These are phyloP conservation scores for Tautogolabrus adspersus DNA, from an alignment of 2,113 vertebrate genomes.

Conservation along the genomic window DNA sequence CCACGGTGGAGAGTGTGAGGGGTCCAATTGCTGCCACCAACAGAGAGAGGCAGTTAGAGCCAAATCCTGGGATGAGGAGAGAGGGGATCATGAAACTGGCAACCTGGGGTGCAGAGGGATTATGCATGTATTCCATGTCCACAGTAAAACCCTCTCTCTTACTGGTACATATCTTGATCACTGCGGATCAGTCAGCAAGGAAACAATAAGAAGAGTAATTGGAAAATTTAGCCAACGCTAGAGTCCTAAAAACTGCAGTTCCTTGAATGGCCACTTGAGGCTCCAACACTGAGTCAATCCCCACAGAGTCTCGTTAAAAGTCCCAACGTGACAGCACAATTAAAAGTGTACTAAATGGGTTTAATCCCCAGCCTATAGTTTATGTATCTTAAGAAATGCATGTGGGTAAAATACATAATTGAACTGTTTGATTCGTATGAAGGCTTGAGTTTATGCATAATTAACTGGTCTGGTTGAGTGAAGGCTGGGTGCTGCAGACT, in stretches of 20 bases:
- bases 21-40: slow-evolving; percentile 16
- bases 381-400: background rate
- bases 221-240: background rate
- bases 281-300: background rate
- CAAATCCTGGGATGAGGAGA: background rate
- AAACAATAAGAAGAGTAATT: background rate
- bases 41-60: slow-evolving; percentile 8
- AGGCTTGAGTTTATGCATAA: background rate
- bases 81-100: background rate
- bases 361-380: background rate
- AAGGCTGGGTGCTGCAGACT: background rate
- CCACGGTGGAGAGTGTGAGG: background rate
- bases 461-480: background rate
- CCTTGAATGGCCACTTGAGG: background rate
- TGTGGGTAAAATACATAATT: background rate
- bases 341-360: background rate
- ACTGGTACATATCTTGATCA: background rate
- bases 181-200: background rate
- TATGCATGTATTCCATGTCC: background rate
- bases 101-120: slow-evolving; percentile 3
- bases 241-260: background rate
- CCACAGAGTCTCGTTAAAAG: background rate
- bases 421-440: background rate
- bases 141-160: background rate
- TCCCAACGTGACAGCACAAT: background rate